Conservation (phyloP, 2,888 invertebrate genomes). For the Archips xylosteana region DNA sequence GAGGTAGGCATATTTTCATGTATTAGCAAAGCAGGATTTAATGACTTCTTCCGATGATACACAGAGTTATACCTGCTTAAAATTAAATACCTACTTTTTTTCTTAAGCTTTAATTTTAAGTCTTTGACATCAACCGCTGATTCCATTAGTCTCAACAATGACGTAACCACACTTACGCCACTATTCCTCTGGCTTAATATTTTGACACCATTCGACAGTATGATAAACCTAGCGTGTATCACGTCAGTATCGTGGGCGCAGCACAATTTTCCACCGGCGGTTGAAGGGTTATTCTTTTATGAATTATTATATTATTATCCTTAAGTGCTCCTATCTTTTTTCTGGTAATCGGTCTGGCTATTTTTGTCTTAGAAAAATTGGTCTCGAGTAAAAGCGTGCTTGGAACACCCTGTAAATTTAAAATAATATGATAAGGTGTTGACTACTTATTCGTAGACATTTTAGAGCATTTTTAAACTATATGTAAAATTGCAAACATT, state of each 20-base stretch:
- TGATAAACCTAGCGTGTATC: conserved; percentile 61
- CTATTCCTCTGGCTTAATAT: conserved; percentile 8
- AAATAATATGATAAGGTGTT: background rate
- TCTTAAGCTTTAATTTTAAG: background rate
- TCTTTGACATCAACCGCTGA: background rate
- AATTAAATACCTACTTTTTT: too few species aligned
- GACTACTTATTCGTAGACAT: background rate
- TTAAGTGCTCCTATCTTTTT: conserved; percentile 46
- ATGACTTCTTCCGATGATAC: background rate
- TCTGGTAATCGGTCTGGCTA: conserved; percentile 34
- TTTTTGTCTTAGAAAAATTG: conserved; percentile 21
- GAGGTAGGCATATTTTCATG: too few species aligned
- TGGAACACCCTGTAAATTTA: conserved; percentile 3
- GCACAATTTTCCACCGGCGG: conserved; percentile 59
- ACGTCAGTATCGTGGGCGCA: conserved; percentile 59
- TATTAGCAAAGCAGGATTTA: too few species aligned
- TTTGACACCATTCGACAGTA: conserved; percentile 29
- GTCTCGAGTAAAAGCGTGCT: conserved; percentile 3
- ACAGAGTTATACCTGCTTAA: background rate
- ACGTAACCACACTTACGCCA: background rate
- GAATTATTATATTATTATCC: conserved; percentile 67
- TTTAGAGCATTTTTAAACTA: background rate
- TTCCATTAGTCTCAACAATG: background rate
- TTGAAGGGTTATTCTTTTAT: conserved; percentile 69
- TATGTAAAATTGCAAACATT: too few species aligned